Percentiles rank a stretch among this genome's conserved stretches.
Evolutionary conservation across 2,113 vertebrate genomes (phyloP).

Genomic region (Prinia subflava): DNA sequence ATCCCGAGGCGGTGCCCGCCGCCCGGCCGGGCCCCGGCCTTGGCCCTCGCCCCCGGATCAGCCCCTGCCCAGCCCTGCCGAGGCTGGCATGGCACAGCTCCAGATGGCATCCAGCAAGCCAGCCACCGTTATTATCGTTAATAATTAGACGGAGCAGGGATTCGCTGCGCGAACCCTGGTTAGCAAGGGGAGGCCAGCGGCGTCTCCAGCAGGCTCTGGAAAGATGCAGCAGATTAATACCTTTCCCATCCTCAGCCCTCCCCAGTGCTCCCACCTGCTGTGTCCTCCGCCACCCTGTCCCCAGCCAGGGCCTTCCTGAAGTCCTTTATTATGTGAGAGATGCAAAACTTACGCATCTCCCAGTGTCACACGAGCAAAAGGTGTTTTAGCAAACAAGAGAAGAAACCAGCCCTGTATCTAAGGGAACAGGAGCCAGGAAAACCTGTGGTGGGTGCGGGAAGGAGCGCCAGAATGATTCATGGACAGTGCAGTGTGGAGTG

Average conservation of each 20-base stretch:
- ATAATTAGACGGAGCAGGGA: conserved; percentile 37
- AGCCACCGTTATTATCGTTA: conserved; percentile 16
- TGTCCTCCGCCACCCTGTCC: background rate
- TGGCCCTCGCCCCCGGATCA: background rate
- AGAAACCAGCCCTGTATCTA: background rate
- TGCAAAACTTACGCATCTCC: background rate
- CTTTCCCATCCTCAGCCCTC: background rate
- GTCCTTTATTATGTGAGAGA: background rate
- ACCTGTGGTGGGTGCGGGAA: background rate
- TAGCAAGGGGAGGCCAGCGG: background rate
- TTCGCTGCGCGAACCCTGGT: background rate
- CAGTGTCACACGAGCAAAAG: accelerated
- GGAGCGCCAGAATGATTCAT: background rate
- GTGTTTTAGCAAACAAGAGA: background rate
- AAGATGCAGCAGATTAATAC: background rate
- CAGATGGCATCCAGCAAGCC: conserved; percentile 36
- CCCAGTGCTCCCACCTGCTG: accelerated
- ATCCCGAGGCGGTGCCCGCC: background rate
- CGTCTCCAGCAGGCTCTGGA: background rate
- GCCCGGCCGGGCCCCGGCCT: background rate
- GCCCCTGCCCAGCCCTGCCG: background rate
- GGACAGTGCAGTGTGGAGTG: background rate
- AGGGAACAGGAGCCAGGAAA: background rate
- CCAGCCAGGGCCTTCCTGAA: background rate
- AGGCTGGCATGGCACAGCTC: conserved; percentile 7